Evolutionary conservation across 2,797 vertebrate genomes (phyloP), one percentile per base, ranked within the genome.

Genomic region (Pangasius larnaudii): DNA sequence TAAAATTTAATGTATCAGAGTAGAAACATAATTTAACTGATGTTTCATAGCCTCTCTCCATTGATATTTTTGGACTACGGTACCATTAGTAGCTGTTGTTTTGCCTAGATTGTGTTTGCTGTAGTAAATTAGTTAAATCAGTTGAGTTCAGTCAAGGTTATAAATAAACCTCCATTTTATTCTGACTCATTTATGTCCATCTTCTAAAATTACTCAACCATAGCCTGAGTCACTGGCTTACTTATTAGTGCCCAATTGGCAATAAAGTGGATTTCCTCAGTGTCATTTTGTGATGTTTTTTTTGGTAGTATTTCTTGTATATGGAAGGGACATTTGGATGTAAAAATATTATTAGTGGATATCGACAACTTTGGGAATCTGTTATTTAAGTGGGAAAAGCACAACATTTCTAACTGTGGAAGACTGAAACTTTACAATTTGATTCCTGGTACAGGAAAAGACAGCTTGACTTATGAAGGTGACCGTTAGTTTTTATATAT

Each of bases 231-330:
- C 88, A 90, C n/a, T 85, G 67, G 65, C 89, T 46, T 65, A 53
- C 67, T 75, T 87, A 91, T 93, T 88, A 90, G 83, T 58, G 58
- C 89, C 65, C 83, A 88, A 88, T 63, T 90, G 82, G 67, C 87
- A 75, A 89, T 91, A 85, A 78, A 86, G 39, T 87, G 59, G 74
- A 88, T 89, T 90, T 61, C 67, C 18, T 87, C 87, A 89, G 82
- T 89, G 87, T 75, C 0, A 91, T 88, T 80, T 87, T n/a, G n/a
- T 88, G 33, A 71, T 59, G 85, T 85, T 63, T 85, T 89, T 85
- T 14, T 14, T 16, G 75, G 65, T 22, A 69, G 7, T 85, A 46
- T 65, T 49, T 74, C 10, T 11, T 75, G 39, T 16, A 24, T 6
- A 85, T 30, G 10, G 30, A 61, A n/a, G 36, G 39, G 49, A 69